Conservation (phyloP, 2,113 vertebrate genomes). For the Tachycineta bicolor region DNA sequence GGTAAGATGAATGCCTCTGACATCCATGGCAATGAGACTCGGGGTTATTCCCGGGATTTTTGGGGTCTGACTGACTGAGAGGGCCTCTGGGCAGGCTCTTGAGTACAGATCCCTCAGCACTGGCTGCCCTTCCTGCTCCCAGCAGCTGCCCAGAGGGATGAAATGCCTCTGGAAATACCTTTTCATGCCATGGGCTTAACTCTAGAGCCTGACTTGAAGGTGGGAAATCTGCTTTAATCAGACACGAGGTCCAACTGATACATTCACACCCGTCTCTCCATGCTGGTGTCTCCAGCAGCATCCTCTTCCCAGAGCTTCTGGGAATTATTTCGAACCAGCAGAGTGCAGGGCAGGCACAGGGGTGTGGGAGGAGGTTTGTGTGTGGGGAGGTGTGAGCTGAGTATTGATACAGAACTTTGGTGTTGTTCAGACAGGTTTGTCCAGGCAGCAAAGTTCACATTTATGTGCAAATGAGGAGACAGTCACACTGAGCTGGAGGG, state of each 20-base stretch:
- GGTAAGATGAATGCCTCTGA: background rate
- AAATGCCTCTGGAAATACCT: background rate
- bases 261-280: background rate
- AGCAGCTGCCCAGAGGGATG: background rate
- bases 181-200: background rate
- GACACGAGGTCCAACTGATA: background rate
- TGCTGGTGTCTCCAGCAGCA: background rate
- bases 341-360: background rate
- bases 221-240: background rate
- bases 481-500: conserved; percentile 20
- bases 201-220: background rate
- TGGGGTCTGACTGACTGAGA: background rate
- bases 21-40: background rate
- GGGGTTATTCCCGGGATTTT: background rate
- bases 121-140: background rate
- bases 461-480: conserved; percentile 63
- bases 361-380: background rate
- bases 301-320: background rate
- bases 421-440: background rate
- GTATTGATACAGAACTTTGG: background rate
- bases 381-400: background rate
- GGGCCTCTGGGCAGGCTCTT: background rate
- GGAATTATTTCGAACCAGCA: background rate
- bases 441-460: conserved; percentile 48
- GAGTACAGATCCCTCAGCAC: background rate